Conservation (phyloP, 2,888 invertebrate genomes). For the Anaspis maculata region DNA sequence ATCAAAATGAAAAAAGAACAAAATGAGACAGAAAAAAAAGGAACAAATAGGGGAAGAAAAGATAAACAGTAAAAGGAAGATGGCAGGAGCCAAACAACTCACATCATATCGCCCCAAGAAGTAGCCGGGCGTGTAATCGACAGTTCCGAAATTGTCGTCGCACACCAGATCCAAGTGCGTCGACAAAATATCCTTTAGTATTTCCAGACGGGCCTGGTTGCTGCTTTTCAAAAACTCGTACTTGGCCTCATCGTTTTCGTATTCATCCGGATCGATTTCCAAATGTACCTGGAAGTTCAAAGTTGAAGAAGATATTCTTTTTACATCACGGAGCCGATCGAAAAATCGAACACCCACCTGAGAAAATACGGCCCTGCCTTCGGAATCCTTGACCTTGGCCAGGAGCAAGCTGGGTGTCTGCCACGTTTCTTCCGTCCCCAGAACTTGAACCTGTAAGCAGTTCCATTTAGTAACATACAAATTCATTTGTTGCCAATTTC, state of each 20-base stretch:
- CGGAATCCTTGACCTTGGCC: conserved; percentile 55
- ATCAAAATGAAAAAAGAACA: too few relatives aligned
- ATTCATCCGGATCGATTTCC: conserved; percentile 66
- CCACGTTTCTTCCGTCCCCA: conserved; percentile 82
- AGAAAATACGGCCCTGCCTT: conserved; percentile 72
- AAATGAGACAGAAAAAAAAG: too few relatives aligned
- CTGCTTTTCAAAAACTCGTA: conserved; percentile 51
- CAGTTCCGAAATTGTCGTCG: conserved; percentile 28
- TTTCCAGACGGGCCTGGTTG: conserved; percentile 67
- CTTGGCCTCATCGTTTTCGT: conserved; percentile 54
- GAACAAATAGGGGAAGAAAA: too few relatives aligned
- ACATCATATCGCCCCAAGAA: conserved; percentile 80
- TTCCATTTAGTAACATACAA: too few relatives aligned
- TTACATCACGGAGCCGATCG: too few relatives aligned
- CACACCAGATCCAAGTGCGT: conserved; percentile 63
- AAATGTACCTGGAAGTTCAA: too few relatives aligned
- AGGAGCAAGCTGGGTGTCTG: conserved; percentile 74
- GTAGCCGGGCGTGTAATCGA: conserved; percentile 56
- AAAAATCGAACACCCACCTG: too few relatives aligned
- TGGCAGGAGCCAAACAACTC: conserved; percentile 24
- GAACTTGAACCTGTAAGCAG: conserved; percentile 58
- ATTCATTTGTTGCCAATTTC: too few relatives aligned
- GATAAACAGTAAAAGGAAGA: not conserved
- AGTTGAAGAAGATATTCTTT: too few relatives aligned
- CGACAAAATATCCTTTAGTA: conserved; percentile 65